Evolutionary conservation across 2,113 vertebrate genomes (phyloP).

Genomic region (Gnathochromis pfefferi): DNA sequence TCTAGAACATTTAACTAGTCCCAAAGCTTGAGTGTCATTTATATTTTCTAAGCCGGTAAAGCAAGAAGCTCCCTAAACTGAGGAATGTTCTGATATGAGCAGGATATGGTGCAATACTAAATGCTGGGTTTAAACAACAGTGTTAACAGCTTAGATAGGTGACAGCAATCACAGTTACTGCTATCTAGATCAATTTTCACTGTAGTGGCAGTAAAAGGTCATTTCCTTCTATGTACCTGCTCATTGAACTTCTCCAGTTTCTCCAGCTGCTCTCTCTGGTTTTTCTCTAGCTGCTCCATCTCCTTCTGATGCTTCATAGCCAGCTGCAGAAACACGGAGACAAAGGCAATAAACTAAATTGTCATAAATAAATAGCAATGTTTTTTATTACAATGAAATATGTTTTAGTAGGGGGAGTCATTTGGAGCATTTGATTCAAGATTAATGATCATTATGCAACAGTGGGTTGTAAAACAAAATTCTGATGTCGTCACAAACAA

Average conservation of each 20-base stretch:
- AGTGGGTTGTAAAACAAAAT: background rate
- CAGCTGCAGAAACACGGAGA: conserved; percentile 65
- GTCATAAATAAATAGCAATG: background rate
- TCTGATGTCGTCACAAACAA: rapidly evolving
- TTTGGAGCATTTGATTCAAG: background rate
- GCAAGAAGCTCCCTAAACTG: background rate
- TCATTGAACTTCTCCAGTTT: conserved; percentile 96
- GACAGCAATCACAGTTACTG: background rate
- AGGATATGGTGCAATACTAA: background rate
- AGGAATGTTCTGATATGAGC: background rate
- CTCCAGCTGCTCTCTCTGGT: conserved; percentile 90
- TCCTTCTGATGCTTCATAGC: conserved; percentile 98
- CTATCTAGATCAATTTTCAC: background rate
- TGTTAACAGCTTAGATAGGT: background rate
- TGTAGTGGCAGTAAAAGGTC: background rate
- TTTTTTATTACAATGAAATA: background rate
- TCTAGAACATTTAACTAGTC: background rate
- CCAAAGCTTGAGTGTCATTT: background rate
- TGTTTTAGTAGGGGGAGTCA: background rate
- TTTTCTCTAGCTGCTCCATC: conserved; percentile 94
- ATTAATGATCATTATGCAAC: background rate
- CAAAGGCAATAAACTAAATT: background rate
- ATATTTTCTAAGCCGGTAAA: background rate
- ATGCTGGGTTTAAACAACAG: background rate
- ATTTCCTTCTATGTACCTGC: conserved; percentile 77